phyloP scores from a whole-genome alignment of 2,113 vertebrate genomes.

The Brachyistius frenatus region DNA sequence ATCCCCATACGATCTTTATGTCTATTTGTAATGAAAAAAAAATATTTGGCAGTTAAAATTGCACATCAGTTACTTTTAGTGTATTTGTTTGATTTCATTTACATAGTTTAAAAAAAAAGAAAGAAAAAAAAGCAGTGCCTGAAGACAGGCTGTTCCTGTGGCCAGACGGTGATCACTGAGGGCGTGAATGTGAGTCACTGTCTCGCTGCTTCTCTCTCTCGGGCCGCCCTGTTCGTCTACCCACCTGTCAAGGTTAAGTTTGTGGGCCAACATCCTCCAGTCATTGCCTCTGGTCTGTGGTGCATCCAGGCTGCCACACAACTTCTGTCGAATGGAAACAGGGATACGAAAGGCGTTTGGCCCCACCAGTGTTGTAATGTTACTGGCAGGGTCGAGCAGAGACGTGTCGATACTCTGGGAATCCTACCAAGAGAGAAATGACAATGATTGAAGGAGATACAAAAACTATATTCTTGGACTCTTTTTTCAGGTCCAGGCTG shows the following conservation, averaged over 20 bases:
- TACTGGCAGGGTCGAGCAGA: conserved; percentile 90
- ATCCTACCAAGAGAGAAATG: conserved; percentile 83
- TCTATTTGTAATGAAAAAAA: conserved; percentile 10
- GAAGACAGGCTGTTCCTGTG: conserved; percentile 10
- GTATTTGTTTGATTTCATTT: conserved; percentile 19
- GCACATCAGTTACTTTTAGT: not conserved
- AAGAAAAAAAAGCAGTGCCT: not conserved
- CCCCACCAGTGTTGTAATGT: conserved; percentile 92
- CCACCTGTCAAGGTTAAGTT: conserved; percentile 96
- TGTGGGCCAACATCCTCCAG: conserved; percentile 98
- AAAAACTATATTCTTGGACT: not conserved
- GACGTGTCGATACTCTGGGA: conserved; percentile 90
- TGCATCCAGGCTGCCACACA: conserved; percentile 96
- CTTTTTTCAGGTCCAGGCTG: not conserved
- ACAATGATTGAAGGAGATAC: not conserved
- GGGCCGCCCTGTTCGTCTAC: conserved; percentile 10
- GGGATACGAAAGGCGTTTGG: conserved; percentile 96
- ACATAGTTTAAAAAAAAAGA: not conserved
- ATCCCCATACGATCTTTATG: conserved; percentile 7
- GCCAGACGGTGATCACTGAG: conserved; percentile 6
- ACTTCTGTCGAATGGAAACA: conserved; percentile 95
- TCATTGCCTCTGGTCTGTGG: conserved; percentile 98
- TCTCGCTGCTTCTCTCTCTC: not conserved
- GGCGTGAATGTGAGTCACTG: conserved; percentile 3
- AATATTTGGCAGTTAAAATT: not conserved